Percentiles rank a stretch among this genome's conserved stretches.
Conservation (phyloP, 1,140 invertebrate species). For the Bombus waltoni region DNA sequence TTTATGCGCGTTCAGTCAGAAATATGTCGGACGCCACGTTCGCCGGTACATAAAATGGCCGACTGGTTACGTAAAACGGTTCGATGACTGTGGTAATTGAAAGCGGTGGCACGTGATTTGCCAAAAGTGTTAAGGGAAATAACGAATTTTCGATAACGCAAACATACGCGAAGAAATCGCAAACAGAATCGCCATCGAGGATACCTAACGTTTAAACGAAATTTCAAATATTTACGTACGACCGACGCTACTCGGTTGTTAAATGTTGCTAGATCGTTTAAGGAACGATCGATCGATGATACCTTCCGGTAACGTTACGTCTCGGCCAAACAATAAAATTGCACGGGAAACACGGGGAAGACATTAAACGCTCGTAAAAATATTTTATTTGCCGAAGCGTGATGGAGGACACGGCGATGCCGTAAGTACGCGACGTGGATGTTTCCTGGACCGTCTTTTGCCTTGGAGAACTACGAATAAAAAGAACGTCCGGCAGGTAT, state of each 20-base stretch:
- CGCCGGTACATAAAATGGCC: neutral
- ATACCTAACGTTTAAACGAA: slow-evolving; percentile 6
- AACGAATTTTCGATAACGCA: slow-evolving; percentile 28
- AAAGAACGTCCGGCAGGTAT: neutral
- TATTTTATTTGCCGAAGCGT: neutral
- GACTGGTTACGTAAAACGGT: neutral
- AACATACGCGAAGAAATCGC: neutral
- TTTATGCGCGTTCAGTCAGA: neutral
- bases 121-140: slow-evolving; percentile 23
- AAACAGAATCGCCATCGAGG: slow-evolving; percentile 10
- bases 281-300: neutral
- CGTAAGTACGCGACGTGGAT: neutral
- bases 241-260: neutral
- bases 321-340: neutral
- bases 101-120: slow-evolving; percentile 19
- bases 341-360: neutral
- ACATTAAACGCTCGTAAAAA: slow-evolving; percentile 12
- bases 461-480: no score
- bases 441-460: neutral
- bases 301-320: neutral
- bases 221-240: slow-evolving; percentile 24
- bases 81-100: slow-evolving; percentile 13
- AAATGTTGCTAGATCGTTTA: neutral
- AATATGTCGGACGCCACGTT: neutral
- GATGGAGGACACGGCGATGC: neutral